A percentile compares a stretch with the other conserved stretches of the same genome.
phyloP scores from a whole-genome alignment of 2,113 vertebrate species.

The Seriola dumerili region DNA sequence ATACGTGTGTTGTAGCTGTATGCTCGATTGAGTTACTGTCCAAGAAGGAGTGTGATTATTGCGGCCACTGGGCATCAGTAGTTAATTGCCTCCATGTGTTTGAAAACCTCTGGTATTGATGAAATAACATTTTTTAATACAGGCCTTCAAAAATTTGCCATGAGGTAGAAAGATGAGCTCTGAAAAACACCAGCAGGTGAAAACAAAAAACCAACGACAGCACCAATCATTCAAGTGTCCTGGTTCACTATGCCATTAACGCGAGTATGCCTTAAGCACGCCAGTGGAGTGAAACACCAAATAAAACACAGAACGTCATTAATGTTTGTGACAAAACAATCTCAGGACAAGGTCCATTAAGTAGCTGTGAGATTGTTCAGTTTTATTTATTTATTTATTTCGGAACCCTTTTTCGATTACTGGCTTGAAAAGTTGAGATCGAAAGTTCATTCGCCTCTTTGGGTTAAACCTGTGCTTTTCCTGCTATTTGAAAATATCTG shows the following conservation, averaged over 20 bases:
- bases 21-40: too few relatives aligned
- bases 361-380: not conserved
- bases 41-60: not conserved
- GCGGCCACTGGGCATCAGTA: not conserved
- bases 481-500: not conserved
- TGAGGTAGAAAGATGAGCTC: not conserved
- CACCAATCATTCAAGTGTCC: not conserved
- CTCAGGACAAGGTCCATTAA: not conserved
- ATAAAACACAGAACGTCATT: not conserved
- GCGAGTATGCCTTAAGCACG: not conserved
- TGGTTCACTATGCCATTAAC: not conserved
- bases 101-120: not conserved
- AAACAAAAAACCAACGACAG: conserved; percentile 1
- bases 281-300: not conserved
- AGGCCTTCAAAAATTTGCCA: not conserved
- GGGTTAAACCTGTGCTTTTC: not conserved
- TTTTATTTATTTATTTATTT: not conserved
- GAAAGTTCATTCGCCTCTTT: not conserved
- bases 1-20: too few relatives aligned
- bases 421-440: not conserved
- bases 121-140: not conserved
- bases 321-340: not conserved
- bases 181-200: not conserved
- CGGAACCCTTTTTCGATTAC: not conserved
- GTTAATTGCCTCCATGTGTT: not conserved